Base-by-base conservation (phyloP, 2,113 vertebrate species). In the Maccullochella peelii region DNA sequence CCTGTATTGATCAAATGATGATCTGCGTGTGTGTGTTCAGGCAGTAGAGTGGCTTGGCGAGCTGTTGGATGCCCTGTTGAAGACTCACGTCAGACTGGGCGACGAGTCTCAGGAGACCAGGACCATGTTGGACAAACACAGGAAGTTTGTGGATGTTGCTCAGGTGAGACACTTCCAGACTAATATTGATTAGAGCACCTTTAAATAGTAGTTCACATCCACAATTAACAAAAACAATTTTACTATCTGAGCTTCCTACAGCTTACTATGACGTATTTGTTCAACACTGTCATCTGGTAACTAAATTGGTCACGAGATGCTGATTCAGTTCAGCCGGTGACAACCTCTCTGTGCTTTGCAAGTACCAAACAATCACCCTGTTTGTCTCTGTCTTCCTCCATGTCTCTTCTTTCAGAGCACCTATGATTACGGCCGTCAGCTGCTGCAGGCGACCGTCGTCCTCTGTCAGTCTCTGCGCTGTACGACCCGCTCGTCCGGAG, bases 141-240 rank as follows among this genome's bases (percentile, higher is more conserved):
- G 96, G 91, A 99, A 99, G 93, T 99, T 99, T 94, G 97, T 99
- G 92, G 98, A 99, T 83, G 98, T 99, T 20, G 98, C 98, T 88
- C 98, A 99, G 98, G 98, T 91, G 81, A 85, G 84, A 75, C 36
- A 4, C 20, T 33, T 18, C 18, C 23, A 4, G 38, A 49, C 8
- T 6, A 16, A 68, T n/a, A 50, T 20, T 72, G 49, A 62, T 50
- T 2, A 59, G 25, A 36, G 72, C 10, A 49, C 18, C 54, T 71
- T 55, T 71, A 8, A 16, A 9, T 20, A 21, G 30, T 5, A 20
- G 52, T 16, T 36, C 11, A 47, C 18, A 23, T 8, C 27, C 58
- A 33, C 27, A 9, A 36, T 36, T 5, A 36, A 36, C 30, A 61
- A 30, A 58, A 27, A 58, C 25, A 14, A 3, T 33, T 47, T 50